These are phyloP conservation scores for Penaeus monodon DNA, from an alignment of 2,888 invertebrate species.

Conservation along the genomic window DNA sequence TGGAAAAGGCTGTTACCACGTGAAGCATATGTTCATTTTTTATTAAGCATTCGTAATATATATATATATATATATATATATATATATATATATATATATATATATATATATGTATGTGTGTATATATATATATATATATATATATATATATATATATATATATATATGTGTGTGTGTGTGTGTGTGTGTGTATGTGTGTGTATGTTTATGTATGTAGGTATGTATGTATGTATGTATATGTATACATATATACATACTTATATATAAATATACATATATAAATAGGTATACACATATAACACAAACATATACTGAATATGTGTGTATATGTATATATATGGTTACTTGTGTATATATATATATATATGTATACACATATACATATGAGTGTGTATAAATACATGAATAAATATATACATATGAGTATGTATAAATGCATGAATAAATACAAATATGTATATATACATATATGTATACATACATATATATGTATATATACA, in stretches of 20 bases:
- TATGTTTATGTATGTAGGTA: no score
- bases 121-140: constrained; percentile 5
- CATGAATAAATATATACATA: no score
- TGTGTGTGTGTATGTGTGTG: no score
- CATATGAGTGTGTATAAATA: no score
- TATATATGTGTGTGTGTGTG: not conserved
- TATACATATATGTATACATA: no score
- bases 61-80: constrained; percentile 70
- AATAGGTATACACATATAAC: constrained; percentile 2
- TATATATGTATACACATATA: not conserved
- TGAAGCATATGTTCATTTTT: no score
- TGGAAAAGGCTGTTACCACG: no score
- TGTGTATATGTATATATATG: not conserved
- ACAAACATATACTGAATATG: no score
- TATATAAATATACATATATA: not conserved
- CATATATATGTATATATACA: no score
- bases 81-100: constrained; percentile 70
- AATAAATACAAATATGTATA: no score
- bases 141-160: constrained; percentile 28
- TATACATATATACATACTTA: constrained; percentile 21
- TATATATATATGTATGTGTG: not conserved
- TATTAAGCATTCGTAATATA: no score
- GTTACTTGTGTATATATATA: not conserved
- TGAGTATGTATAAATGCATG: no score
- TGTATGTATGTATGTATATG: not conserved